These are phyloP conservation scores for Mythimna lalbum DNA, from an alignment of 2,888 invertebrate species.

Conservation along the genomic window DNA sequence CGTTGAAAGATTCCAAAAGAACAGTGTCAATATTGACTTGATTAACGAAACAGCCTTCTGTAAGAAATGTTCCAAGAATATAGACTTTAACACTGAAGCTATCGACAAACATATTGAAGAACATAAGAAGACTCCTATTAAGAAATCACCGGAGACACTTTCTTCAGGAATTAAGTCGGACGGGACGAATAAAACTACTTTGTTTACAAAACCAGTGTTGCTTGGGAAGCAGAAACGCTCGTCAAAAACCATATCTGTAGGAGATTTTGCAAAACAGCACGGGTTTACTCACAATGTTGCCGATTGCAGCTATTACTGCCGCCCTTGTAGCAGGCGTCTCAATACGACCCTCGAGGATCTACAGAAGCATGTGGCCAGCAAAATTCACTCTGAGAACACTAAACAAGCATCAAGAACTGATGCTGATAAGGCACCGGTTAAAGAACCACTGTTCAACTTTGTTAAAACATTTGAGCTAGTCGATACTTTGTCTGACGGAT, in stretches of 20 bases:
- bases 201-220: slow-evolving; percentile 44
- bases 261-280: slow-evolving; percentile 33
- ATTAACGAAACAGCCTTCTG: slow-evolving; percentile 45
- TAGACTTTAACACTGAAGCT: slow-evolving; percentile 38
- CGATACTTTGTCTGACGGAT: rapidly evolving
- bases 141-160: slow-evolving; percentile 18
- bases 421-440: not conserved
- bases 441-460: not conserved
- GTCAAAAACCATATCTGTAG: not conserved
- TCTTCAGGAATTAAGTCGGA: slow-evolving; percentile 29
- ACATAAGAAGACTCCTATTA: slow-evolving; percentile 16
- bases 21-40: slow-evolving; percentile 41
- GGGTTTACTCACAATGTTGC: slow-evolving; percentile 41
- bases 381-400: slow-evolving; percentile 35
- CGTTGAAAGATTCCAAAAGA: slow-evolving; percentile 40
- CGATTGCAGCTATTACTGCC: slow-evolving; percentile 48
- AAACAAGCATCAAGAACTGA: not conserved
- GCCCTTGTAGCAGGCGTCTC: slow-evolving; percentile 32
- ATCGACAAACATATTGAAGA: slow-evolving; percentile 45
- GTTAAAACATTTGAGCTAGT: not conserved
- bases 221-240: slow-evolving; percentile 5
- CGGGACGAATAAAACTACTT: slow-evolving; percentile 30
- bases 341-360: slow-evolving; percentile 16
- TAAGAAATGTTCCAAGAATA: slow-evolving; percentile 39
- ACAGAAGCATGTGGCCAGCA: slow-evolving; percentile 35